A percentile compares a stretch with the other conserved stretches of the same genome.
Conservation (phyloP, 2,797 vertebrate species). For the Enoplosus armatus region DNA sequence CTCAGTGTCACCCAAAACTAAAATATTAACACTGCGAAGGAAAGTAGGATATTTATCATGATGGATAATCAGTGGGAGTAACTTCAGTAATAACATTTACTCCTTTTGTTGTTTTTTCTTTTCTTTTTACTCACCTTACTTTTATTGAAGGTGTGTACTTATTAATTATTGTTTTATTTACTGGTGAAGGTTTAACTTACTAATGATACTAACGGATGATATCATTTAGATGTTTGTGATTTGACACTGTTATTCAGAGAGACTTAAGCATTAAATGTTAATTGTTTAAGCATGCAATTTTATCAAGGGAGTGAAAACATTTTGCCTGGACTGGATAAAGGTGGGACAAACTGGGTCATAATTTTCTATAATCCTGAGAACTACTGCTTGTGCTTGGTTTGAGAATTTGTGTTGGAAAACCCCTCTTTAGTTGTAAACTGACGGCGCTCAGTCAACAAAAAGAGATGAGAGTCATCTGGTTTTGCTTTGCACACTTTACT, state of each 20-base stretch:
- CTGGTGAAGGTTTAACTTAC: neutral
- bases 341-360: neutral
- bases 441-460: neutral
- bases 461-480: slow-evolving; percentile 14
- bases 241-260: neutral
- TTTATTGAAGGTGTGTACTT: neutral
- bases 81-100: neutral
- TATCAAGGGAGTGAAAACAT: neutral
- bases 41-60: slow-evolving; percentile 2
- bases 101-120: neutral
- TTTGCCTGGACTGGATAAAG: neutral
- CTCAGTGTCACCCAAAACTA: slow-evolving; percentile 5
- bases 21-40: slow-evolving; percentile 12
- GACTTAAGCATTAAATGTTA: neutral
- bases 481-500: slow-evolving; percentile 21
- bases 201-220: neutral
- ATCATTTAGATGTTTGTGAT: neutral
- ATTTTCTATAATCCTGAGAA: neutral
- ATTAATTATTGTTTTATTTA: neutral
- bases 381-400: neutral
- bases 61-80: neutral
- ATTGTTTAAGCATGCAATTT: neutral
- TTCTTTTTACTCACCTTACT: neutral
- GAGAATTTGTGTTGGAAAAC: neutral
- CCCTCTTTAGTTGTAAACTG: neutral